These are phyloP conservation scores for Borostomias antarcticus DNA, from an alignment of 2,797 vertebrate genomes.

Conservation along the genomic window DNA sequence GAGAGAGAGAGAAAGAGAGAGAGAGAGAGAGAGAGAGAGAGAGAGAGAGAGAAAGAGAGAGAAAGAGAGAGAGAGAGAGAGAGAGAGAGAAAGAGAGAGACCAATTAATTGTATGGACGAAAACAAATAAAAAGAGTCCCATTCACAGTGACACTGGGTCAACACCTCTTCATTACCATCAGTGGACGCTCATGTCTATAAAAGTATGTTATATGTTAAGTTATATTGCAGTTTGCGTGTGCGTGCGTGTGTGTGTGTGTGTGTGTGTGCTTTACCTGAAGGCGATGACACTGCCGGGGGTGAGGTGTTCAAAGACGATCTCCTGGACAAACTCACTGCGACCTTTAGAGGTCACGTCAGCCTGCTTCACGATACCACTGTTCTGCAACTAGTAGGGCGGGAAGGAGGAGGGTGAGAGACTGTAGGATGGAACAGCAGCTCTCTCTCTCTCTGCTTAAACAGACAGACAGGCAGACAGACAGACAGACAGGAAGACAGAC, in stretches of 20 bases:
- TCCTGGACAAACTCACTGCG: constrained; percentile 91
- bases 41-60: neutral
- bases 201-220: too few relatives aligned
- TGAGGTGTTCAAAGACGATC: constrained; percentile 90
- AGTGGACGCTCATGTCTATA: too few relatives aligned
- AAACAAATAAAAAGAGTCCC: too few relatives aligned
- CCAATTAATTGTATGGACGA: too few relatives aligned
- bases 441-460: too few relatives aligned
- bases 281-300: constrained; percentile 90
- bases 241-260: neutral
- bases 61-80: neutral
- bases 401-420: neutral
- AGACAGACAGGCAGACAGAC: constrained; percentile 61
- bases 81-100: too few relatives aligned
- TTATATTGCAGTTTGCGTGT: too few relatives aligned
- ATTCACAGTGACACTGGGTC: too few relatives aligned
- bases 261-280: constrained; percentile 82
- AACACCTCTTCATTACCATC: too few relatives aligned
- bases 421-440: neutral
- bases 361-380: constrained; percentile 85
- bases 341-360: constrained; percentile 83
- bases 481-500: constrained; percentile 27
- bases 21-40: neutral
- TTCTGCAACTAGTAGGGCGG: constrained; percentile 78
- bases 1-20: neutral